Base-by-base conservation (phyloP, 2,113 vertebrate genomes). In the Globicephala melas region DNA sequence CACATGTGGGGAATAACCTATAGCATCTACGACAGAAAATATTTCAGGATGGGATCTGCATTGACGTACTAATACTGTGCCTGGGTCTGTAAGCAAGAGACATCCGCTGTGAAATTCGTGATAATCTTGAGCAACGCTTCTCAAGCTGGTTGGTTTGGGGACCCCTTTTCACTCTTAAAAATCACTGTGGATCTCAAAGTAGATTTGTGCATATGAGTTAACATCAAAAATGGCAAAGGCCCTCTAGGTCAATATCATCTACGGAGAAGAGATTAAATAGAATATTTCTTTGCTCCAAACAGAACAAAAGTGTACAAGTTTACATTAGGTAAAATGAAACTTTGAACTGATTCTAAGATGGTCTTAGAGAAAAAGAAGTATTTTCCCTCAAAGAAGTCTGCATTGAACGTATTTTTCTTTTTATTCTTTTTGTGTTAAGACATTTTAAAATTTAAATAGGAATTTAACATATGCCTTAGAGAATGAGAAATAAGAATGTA, bases 41-140 rank as follows among this genome's bases (percentile, higher is more conserved):
- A 6, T 17, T n/a, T 63, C 2, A 2, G 10, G 67, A 1, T 1
- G 17, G 20, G 13, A n/a, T n/a, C 41, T 60, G 38, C 62, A 21
- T 20, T 14, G n/a, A 0, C 26, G 4, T 44, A 5, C 58, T 6
- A 0, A 53, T 26, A 1, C 9, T 0, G 18, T 0, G 2, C 6
- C 62, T 71, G 6, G 12, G 25, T 41, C 20, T 47, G 8, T 13
- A 5, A 50, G 26, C 26, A 36, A 4, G 47, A 53, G 5, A 41
- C 26, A 4, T 1, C 5, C 0, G 12, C 23, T 1, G 1, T 26
- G 73, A 21, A 38, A 60, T 47, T 60, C 1, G 31, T 41, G 20
- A 33, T 0, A 1, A 23, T 7, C 7, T 1, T 21, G 1, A 44
- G 28, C 23, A 36, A 2, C 3, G 38, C 0, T 21, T 55, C 65